Evolutionary conservation across 2,113 vertebrate genomes (phyloP).

Genomic region (Calypte anna): DNA sequence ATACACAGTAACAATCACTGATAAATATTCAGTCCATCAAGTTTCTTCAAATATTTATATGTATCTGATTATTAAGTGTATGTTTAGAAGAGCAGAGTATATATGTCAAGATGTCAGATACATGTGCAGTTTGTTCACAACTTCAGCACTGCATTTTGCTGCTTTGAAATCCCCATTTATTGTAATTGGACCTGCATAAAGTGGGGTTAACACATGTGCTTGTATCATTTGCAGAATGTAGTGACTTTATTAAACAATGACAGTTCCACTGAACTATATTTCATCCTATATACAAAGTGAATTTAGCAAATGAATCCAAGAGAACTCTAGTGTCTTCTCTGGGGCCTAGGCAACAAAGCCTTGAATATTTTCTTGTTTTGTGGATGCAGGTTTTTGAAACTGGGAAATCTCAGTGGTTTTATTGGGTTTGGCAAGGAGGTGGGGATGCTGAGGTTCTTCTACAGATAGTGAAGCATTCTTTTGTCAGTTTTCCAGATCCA

Average conservation of each 20-base stretch:
- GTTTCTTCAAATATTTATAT: background rate
- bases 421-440: background rate
- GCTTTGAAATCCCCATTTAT: background rate
- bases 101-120: background rate
- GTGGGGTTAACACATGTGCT: background rate
- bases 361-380: background rate
- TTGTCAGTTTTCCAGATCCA: background rate
- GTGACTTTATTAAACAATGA: background rate
- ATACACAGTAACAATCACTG: background rate
- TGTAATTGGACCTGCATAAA: background rate
- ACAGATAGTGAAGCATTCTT: background rate
- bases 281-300: background rate
- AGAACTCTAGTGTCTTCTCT: background rate
- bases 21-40: background rate
- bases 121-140: background rate
- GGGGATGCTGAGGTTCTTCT: background rate
- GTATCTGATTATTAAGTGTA: background rate
- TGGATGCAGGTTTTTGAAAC: background rate
- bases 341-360: background rate
- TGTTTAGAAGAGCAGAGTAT: background rate
- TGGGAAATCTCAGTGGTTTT: background rate
- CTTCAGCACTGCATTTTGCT: background rate
- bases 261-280: background rate
- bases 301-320: background rate
- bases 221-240: background rate